A percentile compares a stretch with the other conserved stretches of the same genome.
Conservation (phyloP, 64 coral and sea anemone species). For the Actinia tenebrosa region DNA sequence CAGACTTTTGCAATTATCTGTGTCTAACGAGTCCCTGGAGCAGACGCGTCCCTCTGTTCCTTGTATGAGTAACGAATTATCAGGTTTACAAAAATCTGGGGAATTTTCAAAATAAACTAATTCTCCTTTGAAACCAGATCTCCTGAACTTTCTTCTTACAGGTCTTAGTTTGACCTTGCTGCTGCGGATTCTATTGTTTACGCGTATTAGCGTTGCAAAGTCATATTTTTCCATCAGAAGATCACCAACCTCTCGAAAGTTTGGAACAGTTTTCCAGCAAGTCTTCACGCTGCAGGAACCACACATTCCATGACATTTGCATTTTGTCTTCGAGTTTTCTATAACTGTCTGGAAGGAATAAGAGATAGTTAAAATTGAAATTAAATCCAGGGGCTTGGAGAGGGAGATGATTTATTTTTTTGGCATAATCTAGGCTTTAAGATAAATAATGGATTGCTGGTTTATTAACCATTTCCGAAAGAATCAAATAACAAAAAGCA, state of each 20-base stretch:
- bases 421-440: no score
- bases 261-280: constrained; percentile 84
- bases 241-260: constrained; percentile 61
- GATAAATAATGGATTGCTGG: no score
- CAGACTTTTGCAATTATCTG: constrained; percentile 55
- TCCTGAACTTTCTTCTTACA: constrained; percentile 49
- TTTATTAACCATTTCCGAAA: no score
- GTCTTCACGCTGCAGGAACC: constrained; percentile 85
- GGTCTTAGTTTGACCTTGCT: constrained; percentile 47
- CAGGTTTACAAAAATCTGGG: constrained; percentile 52
- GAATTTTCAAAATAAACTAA: constrained; percentile 86
- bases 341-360: constrained; percentile 66
- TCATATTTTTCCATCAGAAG: constrained; percentile 72
- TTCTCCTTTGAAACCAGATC: constrained; percentile 44
- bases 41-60: constrained; percentile 63
- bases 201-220: constrained; percentile 56
- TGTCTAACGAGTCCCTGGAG: constrained; percentile 58
- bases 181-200: constrained; percentile 59
- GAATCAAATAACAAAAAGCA: no score
- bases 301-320: constrained; percentile 80
- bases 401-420: neutral
- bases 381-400: neutral
- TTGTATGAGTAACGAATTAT: constrained; percentile 32
- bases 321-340: constrained; percentile 74
- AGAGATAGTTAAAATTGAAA: no score